These are phyloP conservation scores for Odontocerum albicorne DNA, from an alignment of 2,888 invertebrate genomes.

Conservation along the genomic window DNA sequence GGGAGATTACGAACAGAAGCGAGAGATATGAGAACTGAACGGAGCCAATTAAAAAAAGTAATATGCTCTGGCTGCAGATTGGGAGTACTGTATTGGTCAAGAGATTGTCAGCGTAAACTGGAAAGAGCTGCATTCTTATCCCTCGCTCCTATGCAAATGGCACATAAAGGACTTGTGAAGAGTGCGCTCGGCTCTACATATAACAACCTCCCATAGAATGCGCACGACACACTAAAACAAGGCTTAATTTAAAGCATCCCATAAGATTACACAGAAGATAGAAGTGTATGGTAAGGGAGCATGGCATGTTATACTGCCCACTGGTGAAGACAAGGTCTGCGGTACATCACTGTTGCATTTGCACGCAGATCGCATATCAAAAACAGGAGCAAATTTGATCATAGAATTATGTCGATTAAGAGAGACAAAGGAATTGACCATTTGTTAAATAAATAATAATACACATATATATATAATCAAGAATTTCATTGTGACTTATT, in stretches of 20 bases:
- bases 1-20: slow-evolving; percentile 23
- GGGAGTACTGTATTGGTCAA: slow-evolving; percentile 19
- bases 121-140: background rate
- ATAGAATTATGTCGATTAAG: background rate
- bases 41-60: slow-evolving; percentile 35
- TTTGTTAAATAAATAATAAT: too few relatives aligned
- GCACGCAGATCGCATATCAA: background rate
- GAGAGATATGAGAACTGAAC: slow-evolving; percentile 31
- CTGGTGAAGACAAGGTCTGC: slow-evolving; percentile 3
- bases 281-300: slow-evolving; percentile 2
- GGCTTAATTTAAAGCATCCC: slow-evolving; percentile 28
- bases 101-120: background rate
- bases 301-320: slow-evolving; percentile 4
- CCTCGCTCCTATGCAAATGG: slow-evolving; percentile 7
- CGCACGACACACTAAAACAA: slow-evolving; percentile 18
- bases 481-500: too few relatives aligned
- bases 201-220: slow-evolving; percentile 11
- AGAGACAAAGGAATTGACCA: background rate
- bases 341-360: slow-evolving; percentile 3
- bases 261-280: slow-evolving; percentile 22
- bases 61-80: too few relatives aligned
- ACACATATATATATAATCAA: too few relatives aligned
- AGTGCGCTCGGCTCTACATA: slow-evolving; percentile 1
- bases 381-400: background rate
- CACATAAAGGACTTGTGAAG: background rate